Base-by-base conservation (phyloP, 2,888 invertebrate species). In the Vandiemenella viatica region DNA sequence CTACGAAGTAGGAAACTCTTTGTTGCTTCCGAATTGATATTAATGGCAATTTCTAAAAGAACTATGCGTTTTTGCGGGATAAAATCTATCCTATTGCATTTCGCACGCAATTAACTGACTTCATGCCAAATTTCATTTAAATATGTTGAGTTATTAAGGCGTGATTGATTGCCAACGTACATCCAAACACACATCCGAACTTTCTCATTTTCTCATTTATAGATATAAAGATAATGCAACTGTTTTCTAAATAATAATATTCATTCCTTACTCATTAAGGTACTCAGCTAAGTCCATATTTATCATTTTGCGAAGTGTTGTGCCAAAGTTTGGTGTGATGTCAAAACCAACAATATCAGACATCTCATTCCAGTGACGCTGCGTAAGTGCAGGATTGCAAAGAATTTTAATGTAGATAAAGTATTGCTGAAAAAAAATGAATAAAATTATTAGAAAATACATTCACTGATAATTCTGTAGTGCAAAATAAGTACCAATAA, bases 351-450 rank as follows among this genome's bases (percentile, higher is more conserved):
- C 83, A 50, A 88, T 77, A 23, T 65, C 67, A 0, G 86, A 82
- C 85, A 92, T 90, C 64, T 84, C 79, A 61, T 79, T 75, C 91
- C 91, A 92, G 64, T 92, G 92, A 41, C 87, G 71, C 58, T 83
- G 77, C 43, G 80, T 70, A 55, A 92, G 69, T 1, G 89, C 86
- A 50, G 81, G 79, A 66, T 90, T 90, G 61, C 93, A 93, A 75
- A 96, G 80, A 23, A 91, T 87, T 49, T 80, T 77, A 47, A 88
- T 85, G 58, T 93, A 76, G 46, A 83, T 83, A 43, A 96, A 79
- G 57, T 84, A 79, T 16, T 81, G 79, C 63, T 87, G 72, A 67
- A 88, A 86, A 32, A 76, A 2, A 15, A 13, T 32, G n/a, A n/a
- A n/a, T n/a, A 46, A 26, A 46, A 16, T 17, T 19, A 5, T n/a